phyloP scores from a whole-genome alignment of 2,113 vertebrate genomes.

The Euleptes europaea region DNA sequence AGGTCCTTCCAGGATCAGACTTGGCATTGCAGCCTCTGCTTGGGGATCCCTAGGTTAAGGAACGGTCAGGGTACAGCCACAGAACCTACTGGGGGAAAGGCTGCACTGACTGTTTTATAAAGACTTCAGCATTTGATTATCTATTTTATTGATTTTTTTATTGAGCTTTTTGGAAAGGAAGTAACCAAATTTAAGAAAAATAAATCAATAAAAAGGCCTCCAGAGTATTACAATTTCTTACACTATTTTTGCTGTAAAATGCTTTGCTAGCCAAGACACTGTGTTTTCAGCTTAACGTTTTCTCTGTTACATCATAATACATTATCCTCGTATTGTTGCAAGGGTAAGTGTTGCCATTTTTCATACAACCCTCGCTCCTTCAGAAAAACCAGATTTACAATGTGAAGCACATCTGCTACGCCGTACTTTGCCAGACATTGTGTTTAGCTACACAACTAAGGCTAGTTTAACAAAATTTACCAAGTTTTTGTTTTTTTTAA shows the following conservation, averaged over 20 bases:
- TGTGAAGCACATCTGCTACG: background rate
- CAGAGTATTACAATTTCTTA: background rate
- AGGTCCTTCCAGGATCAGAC: too few species aligned
- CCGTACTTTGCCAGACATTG: background rate
- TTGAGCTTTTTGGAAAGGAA: too few species aligned
- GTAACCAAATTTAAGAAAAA: too few species aligned
- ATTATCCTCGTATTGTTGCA: background rate
- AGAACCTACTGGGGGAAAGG: too few species aligned
- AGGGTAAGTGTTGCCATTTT: background rate
- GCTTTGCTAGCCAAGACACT: background rate
- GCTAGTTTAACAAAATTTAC: background rate
- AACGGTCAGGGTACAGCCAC: too few species aligned
- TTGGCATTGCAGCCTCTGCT: too few species aligned
- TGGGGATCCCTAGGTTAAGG: too few species aligned
- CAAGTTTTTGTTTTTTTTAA: background rate
- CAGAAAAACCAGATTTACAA: background rate
- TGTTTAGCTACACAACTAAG: conserved; percentile 21
- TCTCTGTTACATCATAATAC: background rate
- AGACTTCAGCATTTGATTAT: too few species aligned
- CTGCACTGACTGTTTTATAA: too few species aligned
- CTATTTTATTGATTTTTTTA: too few species aligned
- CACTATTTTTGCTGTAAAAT: background rate
- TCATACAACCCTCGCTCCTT: background rate
- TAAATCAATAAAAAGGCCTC: too few species aligned
- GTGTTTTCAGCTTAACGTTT: background rate